Evolutionary conservation across 2,797 vertebrate species (phyloP), one percentile per base, ranked within the genome.

Genomic region (Champsocephalus gunnari): DNA sequence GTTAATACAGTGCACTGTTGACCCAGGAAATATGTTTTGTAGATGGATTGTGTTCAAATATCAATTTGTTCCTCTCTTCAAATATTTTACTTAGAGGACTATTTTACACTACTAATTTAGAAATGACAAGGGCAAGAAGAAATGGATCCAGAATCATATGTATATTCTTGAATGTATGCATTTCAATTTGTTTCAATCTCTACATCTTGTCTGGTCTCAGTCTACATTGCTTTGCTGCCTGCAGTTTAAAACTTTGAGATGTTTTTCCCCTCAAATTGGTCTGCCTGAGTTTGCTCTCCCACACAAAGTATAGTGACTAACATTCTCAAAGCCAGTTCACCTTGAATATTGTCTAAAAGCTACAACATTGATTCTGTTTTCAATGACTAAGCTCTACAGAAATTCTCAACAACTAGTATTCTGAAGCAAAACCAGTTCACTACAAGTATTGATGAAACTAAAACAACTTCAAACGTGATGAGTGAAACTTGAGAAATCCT

Each of bases 401-500:
- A 54, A 14, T 69, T n/a, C 2, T 11, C 17, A 50, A 5, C 41
- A 63, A 60, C 47, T n/a, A 24, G 66, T 55, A 50, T 53, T 49
- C 3, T 17, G 34, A 12, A 68, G 34, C 13, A 51, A 58, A 79
- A 67, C 1, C 0, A 77, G 66, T 75, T 51, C 55, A 47, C 38
- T 54, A 34, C 34, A 59, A 62, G 83, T 51, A 21, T 5, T 17
- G 24, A 62, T 82, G 64, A 77, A 86, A 75, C 73, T 58, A 57
- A 60, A 45, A 70, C 45, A 21, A 73, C 67, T 71, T 45, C 38
- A 84, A 65, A 75, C 84, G 62, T 56, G 73, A 81, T 55, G 44
- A 90, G 49, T 61, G 49, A 74, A 71, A 79, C 38, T 55, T 72
- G 13, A 73, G n/a, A 84, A 80, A 83, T 83, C 55, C 69, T 81